These are phyloP conservation scores for Callosobruchus maculatus DNA, from an alignment of 2,888 invertebrate species.

Conservation along the genomic window DNA sequence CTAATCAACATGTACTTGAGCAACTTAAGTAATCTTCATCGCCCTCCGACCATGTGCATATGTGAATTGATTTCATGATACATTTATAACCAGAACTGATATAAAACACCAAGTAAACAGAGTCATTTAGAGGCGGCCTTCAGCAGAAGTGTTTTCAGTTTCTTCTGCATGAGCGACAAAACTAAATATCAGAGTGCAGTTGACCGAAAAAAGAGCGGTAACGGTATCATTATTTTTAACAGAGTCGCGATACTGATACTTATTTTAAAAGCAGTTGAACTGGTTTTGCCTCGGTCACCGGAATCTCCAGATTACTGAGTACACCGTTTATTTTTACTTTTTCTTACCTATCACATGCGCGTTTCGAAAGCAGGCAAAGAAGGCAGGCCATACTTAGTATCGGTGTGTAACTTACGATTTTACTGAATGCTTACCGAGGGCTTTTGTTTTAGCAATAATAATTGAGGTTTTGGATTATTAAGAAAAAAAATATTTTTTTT, in stretches of 20 bases:
- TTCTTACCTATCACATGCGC: not conserved
- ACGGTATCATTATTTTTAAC: not conserved
- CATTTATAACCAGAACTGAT: not conserved
- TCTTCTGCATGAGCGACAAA: not conserved
- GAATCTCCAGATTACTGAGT: not conserved
- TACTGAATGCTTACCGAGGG: too few relatives aligned
- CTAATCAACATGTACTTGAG: too few relatives aligned
- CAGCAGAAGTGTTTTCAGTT: not conserved
- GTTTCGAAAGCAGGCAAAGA: not conserved
- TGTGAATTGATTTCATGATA: not conserved
- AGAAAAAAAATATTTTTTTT: too few relatives aligned
- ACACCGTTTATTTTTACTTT: not conserved
- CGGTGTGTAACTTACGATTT: too few relatives aligned
- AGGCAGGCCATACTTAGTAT: not conserved
- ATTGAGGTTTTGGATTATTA: too few relatives aligned
- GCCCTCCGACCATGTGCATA: too few relatives aligned
- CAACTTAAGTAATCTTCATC: too few relatives aligned
- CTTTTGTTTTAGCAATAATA: too few relatives aligned
- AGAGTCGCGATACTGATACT: not conserved
- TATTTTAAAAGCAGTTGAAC: not conserved
- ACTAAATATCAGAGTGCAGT: not conserved
- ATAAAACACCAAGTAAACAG: not conserved
- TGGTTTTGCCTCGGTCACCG: not conserved
- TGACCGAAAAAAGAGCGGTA: not conserved
- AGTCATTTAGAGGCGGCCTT: not conserved